Conservation (phyloP, 2,113 vertebrate genomes). For the Marcusenius ussheri region DNA sequence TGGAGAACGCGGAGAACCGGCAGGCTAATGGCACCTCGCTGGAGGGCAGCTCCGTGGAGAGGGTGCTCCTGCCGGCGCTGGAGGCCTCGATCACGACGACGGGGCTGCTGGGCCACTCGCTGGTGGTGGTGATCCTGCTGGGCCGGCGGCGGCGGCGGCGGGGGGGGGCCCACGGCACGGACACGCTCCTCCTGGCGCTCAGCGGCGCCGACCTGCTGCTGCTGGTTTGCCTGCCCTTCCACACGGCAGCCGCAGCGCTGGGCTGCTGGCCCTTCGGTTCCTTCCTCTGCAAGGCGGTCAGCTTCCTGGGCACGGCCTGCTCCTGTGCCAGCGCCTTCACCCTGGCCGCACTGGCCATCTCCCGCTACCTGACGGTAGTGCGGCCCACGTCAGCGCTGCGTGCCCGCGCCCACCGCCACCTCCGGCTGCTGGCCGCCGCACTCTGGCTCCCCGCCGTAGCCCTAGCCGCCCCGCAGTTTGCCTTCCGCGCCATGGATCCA, state of each 20-base stretch:
- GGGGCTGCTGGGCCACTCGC: constrained; percentile 56
- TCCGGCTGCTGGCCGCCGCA: constrained; percentile 39
- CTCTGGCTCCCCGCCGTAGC: constrained; percentile 55
- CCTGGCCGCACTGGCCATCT: constrained; percentile 58
- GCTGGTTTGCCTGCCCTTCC: constrained; percentile 61
- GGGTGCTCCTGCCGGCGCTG: constrained; percentile 48
- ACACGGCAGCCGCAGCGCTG: constrained; percentile 56
- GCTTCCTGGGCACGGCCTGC: constrained; percentile 61
- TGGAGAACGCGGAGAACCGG: constrained; percentile 19
- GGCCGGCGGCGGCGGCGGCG: constrained; percentile 39
- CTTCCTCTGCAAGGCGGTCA: constrained; percentile 59
- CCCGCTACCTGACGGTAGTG: constrained; percentile 61
- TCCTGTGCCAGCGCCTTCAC: constrained; percentile 58
- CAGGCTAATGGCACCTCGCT: constrained; percentile 34
- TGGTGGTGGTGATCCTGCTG: constrained; percentile 56
- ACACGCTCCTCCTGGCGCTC: constrained; percentile 59
- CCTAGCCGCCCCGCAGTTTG: constrained; percentile 62
- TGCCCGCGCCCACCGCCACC: constrained; percentile 33
- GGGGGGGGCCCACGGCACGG: constrained; percentile 49
- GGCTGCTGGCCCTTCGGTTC: constrained; percentile 61
- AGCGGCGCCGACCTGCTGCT: constrained; percentile 57
- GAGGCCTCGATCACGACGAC: constrained; percentile 55
- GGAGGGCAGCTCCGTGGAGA: constrained; percentile 26
- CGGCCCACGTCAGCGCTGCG: constrained; percentile 56
- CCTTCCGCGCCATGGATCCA: constrained; percentile 44